phyloP scores from a whole-genome alignment of 2,888 invertebrate genomes.

The Buathra laborator region DNA sequence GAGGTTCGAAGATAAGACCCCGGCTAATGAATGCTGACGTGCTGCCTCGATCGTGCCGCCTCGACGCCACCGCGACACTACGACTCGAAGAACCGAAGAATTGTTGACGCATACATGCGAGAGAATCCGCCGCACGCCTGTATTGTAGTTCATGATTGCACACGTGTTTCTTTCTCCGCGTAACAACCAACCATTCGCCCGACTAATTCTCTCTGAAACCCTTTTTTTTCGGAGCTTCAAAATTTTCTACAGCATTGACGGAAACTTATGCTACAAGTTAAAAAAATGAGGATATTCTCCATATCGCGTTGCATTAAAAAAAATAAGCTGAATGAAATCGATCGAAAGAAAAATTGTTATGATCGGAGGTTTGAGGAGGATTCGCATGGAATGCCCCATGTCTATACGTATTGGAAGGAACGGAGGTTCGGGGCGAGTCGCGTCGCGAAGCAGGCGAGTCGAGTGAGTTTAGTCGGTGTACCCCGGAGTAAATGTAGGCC shows the following conservation, averaged over 20 bases:
- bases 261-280: too few species aligned
- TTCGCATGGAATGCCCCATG: slow-evolving; percentile 13
- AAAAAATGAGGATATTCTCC: slow-evolving; percentile 11
- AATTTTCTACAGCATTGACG: too few species aligned
- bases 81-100: slow-evolving; percentile 43
- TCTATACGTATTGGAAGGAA: slow-evolving; percentile 33
- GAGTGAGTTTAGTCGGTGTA: slow-evolving; percentile 72
- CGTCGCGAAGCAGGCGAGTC: slow-evolving; percentile 55
- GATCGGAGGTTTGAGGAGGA: background rate
- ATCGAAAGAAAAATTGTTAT: background rate
- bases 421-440: slow-evolving; percentile 45
- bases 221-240: background rate
- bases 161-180: slow-evolving; percentile 31
- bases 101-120: slow-evolving; percentile 27
- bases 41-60: slow-evolving; percentile 74
- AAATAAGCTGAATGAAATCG: background rate
- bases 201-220: background rate
- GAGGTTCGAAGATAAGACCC: slow-evolving; percentile 75
- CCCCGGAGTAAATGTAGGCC: slow-evolving; percentile 78
- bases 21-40: slow-evolving; percentile 80
- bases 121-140: background rate
- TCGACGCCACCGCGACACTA: slow-evolving; percentile 31
- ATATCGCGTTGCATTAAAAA: background rate
- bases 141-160: slow-evolving; percentile 25
- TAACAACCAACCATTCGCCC: slow-evolving; percentile 15